Base-by-base conservation (phyloP, 2,888 invertebrate genomes). In the Eristalinus sepulchralis region DNA sequence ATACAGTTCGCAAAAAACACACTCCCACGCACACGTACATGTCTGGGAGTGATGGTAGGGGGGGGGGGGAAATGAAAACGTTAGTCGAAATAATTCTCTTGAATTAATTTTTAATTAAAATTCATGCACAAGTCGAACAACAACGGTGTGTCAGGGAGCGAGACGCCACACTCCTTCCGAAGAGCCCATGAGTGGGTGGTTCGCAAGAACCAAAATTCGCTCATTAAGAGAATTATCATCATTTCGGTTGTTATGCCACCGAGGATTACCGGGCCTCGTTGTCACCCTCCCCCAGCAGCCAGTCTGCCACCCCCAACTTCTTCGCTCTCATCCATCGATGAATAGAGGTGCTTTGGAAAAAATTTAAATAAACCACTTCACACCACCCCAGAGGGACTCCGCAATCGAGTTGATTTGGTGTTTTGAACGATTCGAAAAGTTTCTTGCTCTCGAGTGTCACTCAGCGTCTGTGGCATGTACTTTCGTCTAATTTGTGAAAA, bases 41-140 rank as follows among this genome's bases (percentile, higher is more conserved):
- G 2, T 4, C 31, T 31, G 36, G 20, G 10, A 20, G 55, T 55
- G 9, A n/a, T n/a, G n/a, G n/a, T n/a, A n/a, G n/a, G n/a, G n/a
- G 22, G 24, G 0, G 20, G 22, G 31, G 2, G 55, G 55, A 62
- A 80, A 79, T 75, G 81, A 85, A 27, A 82, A 85, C 77, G 85
- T 64, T 81, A 70, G 77, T 85, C 68, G 77, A 82, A 85, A 85
- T 85, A 85, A 85, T 85, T 85, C 78, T 73, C 60, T 68, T 64
- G 85, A 82, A 85, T 85, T 85, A 78, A 82, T 85, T 82, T 85
- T 85, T 78, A 85, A 85, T 85, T 85, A 85, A 85, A 85, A 85
- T 85, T 85, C 85, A 85, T 82, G 70, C 82, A 82, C 73, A 73
- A 82, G 68, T 57, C 59, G 39, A 64, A 76, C 47, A 78, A 78